These are phyloP conservation scores for Drosophila peninsularis DNA, from an alignment of 2,888 invertebrate genomes.

Conservation along the genomic window DNA sequence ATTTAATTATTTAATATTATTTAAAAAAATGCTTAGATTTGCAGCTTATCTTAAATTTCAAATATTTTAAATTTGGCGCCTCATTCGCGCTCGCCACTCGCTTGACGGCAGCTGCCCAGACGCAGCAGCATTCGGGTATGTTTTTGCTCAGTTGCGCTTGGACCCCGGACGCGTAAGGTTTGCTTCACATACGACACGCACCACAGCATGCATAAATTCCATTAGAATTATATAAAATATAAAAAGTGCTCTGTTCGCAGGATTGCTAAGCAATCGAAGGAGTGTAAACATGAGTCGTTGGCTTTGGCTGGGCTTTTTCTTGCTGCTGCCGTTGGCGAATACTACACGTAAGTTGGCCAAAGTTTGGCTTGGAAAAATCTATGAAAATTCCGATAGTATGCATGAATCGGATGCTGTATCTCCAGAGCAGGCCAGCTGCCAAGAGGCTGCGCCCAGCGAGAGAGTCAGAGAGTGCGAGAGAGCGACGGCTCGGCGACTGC, in stretches of 20 bases:
- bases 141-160: slow-evolving; percentile 46
- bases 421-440: slow-evolving; percentile 41
- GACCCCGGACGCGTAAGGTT: slow-evolving; percentile 43
- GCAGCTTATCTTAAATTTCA: neutral
- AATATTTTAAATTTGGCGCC: slow-evolving; percentile 3
- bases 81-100: neutral
- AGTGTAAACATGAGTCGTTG: slow-evolving; percentile 63
- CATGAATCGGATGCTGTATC: slow-evolving; percentile 61
- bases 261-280: slow-evolving; percentile 9
- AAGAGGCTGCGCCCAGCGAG: slow-evolving; percentile 49
- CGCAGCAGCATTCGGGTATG: slow-evolving; percentile 7
- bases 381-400: slow-evolving; percentile 68
- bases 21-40: no score
- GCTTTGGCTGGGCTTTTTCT: slow-evolving; percentile 58
- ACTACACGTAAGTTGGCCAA: slow-evolving; percentile 72
- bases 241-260: neutral
- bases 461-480: slow-evolving; percentile 13
- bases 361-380: slow-evolving; percentile 19
- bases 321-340: slow-evolving; percentile 63
- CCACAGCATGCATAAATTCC: slow-evolving; percentile 21
- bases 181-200: slow-evolving; percentile 6
- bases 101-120: neutral
- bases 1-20: no score
- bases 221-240: slow-evolving; percentile 5
- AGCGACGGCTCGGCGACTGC: slow-evolving; percentile 47